Conservation (phyloP, 2,888 invertebrate species). For the Autographa gamma region DNA sequence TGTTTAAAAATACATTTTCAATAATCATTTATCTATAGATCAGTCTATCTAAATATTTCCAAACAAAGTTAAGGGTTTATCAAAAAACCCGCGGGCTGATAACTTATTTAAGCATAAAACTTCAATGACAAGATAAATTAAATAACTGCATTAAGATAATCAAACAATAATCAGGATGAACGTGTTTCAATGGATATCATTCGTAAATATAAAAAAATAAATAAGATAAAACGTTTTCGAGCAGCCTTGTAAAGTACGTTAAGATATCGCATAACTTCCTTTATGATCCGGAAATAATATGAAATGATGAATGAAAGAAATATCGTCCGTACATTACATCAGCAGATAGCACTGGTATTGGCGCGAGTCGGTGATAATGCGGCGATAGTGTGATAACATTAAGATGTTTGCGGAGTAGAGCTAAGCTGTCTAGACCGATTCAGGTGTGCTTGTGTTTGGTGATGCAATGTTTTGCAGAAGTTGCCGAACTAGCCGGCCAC, state of each 20-base stretch:
- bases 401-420: neutral
- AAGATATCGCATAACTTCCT: neutral
- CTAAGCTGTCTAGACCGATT: slow-evolving; percentile 2
- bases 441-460: neutral
- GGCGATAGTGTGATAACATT: slow-evolving; percentile 1
- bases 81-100: too few relatives aligned
- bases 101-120: too few relatives aligned
- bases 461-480: neutral
- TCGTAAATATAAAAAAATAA: too few relatives aligned
- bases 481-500: neutral
- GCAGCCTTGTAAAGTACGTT: neutral
- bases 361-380: neutral
- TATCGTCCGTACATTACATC: slow-evolving; percentile 13
- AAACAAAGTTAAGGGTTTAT: too few relatives aligned
- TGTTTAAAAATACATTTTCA: too few relatives aligned
- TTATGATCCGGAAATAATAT: neutral
- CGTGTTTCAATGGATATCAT: too few relatives aligned
- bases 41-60: too few relatives aligned
- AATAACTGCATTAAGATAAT: too few relatives aligned
- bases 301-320: slow-evolving; percentile 1
- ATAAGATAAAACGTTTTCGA: neutral
- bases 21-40: too few relatives aligned
- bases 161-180: too few relatives aligned
- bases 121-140: too few relatives aligned
- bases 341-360: slow-evolving; percentile 10